Percentiles rank a stretch among this genome's conserved stretches.
Evolutionary conservation across 1,140 invertebrate species (phyloP).

Genomic region (Lordiphosa stackelbergi): DNA sequence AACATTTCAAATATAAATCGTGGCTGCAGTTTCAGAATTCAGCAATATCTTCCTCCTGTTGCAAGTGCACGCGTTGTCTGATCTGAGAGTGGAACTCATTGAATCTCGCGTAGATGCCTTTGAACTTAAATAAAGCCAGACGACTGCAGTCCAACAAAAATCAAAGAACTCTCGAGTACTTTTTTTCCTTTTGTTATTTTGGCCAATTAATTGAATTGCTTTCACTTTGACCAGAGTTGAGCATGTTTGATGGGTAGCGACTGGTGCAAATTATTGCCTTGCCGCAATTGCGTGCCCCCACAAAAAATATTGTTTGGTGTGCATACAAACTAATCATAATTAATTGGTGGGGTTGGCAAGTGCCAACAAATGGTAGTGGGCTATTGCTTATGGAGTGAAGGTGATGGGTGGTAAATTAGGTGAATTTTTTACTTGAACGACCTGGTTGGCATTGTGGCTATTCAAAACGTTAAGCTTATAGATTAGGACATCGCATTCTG

Average conservation of each 20-base stretch:
- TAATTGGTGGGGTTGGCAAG: constrained; percentile 41
- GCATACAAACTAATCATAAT: constrained; percentile 62
- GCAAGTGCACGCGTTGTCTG: constrained; percentile 1
- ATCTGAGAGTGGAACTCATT: background rate
- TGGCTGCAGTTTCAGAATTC: background rate
- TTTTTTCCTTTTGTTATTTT: too few species aligned
- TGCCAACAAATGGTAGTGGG: constrained; percentile 1
- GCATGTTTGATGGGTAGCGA: too few species aligned
- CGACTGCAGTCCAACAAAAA: background rate
- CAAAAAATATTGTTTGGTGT: constrained; percentile 18
- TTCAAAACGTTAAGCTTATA: too few species aligned
- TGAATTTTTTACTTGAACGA: too few species aligned
- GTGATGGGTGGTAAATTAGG: background rate
- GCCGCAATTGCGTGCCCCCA: constrained; percentile 1
- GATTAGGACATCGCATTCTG: too few species aligned
- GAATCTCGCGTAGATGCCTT: background rate
- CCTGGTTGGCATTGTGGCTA: too few species aligned
- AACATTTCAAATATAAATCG: too few species aligned
- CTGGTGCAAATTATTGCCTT: too few species aligned
- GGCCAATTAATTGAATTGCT: constrained; percentile 43
- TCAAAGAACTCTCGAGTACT: background rate
- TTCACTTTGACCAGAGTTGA: constrained; percentile 37
- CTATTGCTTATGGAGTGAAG: background rate
- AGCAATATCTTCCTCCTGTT: too few species aligned
- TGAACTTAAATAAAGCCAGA: background rate